Evolutionary conservation across 2,113 vertebrate genomes (phyloP).

Genomic region (Thamnophis sirtalis): DNA sequence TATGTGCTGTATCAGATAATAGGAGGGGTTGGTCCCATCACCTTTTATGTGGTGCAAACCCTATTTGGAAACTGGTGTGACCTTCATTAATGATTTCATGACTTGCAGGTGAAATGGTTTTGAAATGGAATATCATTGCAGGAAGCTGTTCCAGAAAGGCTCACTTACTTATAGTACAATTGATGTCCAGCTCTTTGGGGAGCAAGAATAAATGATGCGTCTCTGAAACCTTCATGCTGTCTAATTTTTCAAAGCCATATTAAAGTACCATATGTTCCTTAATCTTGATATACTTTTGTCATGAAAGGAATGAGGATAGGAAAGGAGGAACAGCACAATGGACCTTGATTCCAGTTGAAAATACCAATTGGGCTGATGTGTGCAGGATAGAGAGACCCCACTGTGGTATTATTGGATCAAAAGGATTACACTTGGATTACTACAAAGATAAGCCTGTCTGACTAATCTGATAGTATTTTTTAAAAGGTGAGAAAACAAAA

Average conservation of each 20-base stretch:
- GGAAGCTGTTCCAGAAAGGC: slow-evolving; percentile 36
- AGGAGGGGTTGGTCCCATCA: neutral
- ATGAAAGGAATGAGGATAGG: slow-evolving; percentile 40
- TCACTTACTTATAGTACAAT: slow-evolving; percentile 38
- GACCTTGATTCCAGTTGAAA: slow-evolving; percentile 38
- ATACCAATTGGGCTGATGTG: slow-evolving; percentile 33
- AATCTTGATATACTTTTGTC: slow-evolving; percentile 48
- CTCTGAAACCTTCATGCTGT: slow-evolving; percentile 54
- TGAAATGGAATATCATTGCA: slow-evolving; percentile 34
- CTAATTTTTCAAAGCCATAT: slow-evolving; percentile 56
- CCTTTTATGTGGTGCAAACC: neutral
- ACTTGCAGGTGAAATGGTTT: slow-evolving; percentile 26
- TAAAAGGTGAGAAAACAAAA: slow-evolving; percentile 27
- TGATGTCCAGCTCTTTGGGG: slow-evolving; percentile 39
- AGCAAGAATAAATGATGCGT: slow-evolving; percentile 42
- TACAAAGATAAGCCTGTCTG: slow-evolving; percentile 24
- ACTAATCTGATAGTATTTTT: slow-evolving; percentile 37
- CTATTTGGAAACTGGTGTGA: slow-evolving; percentile 21
- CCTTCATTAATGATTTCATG: neutral
- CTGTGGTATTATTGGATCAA: slow-evolving; percentile 40
- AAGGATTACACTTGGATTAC: slow-evolving; percentile 32
- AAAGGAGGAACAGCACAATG: slow-evolving; percentile 35
- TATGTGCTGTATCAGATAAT: neutral
- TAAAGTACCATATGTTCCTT: slow-evolving; percentile 26
- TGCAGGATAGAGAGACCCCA: slow-evolving; percentile 13